These are phyloP conservation scores for Macrobrachium nipponense DNA, from an alignment of 1,140 invertebrate species.

Conservation along the genomic window DNA sequence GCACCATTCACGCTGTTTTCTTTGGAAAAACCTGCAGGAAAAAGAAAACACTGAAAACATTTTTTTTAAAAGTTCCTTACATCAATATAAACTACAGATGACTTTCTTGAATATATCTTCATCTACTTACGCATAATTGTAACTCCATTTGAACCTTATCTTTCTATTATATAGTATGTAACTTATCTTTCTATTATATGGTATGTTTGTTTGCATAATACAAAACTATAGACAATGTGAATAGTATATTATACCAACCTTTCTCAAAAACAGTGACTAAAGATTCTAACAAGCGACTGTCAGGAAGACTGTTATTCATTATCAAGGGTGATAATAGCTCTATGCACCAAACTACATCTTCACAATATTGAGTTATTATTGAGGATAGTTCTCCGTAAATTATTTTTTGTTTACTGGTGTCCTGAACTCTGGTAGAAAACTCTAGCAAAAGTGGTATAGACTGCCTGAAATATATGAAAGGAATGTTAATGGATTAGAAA, in stretches of 20 bases:
- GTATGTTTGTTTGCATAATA: too few species aligned
- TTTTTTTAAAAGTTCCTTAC: background rate
- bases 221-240: too few species aligned
- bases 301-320: background rate
- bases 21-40: slow-evolving; percentile 34
- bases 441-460: slow-evolving; percentile 44
- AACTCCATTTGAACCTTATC: background rate
- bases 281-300: slow-evolving; percentile 14
- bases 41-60: too few species aligned
- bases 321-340: slow-evolving; percentile 31
- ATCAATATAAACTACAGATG: background rate
- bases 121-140: background rate
- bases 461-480: slow-evolving; percentile 10
- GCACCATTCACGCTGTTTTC: slow-evolving; percentile 18
- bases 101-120: background rate
- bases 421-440: slow-evolving; percentile 32
- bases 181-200: too few species aligned
- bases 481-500: background rate
- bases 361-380: slow-evolving; percentile 33
- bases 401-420: slow-evolving; percentile 12
- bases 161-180: too few species aligned
- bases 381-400: slow-evolving; percentile 22
- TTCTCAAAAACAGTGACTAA: slow-evolving; percentile 16
- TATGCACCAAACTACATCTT: slow-evolving; percentile 34
- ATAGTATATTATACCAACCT: slow-evolving; percentile 17